Conservation (phyloP, 2,113 vertebrate species). For the Euleptes europaea region DNA sequence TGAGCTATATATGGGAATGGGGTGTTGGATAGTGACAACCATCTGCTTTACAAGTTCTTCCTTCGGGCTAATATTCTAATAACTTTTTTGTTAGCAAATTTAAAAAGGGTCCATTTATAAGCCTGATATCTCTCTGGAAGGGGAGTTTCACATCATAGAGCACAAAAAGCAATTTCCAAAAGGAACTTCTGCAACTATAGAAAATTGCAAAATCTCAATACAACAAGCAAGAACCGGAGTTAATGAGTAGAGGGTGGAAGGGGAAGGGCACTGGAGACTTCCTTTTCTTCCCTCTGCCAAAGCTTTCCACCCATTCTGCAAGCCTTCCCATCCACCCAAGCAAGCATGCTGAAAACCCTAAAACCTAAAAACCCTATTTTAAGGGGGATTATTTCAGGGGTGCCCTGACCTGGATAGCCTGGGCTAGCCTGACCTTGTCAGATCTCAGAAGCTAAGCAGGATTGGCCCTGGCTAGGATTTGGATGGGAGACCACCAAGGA, state of each 20-base stretch:
- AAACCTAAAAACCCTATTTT: neutral
- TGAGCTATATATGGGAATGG: neutral
- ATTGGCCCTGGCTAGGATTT: too few species aligned
- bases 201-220: neutral
- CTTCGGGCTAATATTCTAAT: neutral
- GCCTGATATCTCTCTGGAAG: neutral
- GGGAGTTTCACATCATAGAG: neutral
- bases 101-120: neutral
- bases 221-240: neutral
- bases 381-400: too few species aligned
- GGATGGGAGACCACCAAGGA: too few species aligned
- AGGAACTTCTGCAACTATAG: neutral
- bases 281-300: too few species aligned
- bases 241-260: neutral
- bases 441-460: too few species aligned
- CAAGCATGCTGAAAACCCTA: neutral
- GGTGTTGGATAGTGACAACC: neutral
- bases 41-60: neutral
- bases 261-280: neutral
- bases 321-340: neutral
- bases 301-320: neutral
- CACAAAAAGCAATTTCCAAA: neutral
- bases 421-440: too few species aligned
- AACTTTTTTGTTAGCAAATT: neutral
- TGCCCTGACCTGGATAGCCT: too few species aligned